phyloP scores from a whole-genome alignment of 2,888 invertebrate genomes.

The Sarcophaga variegata region DNA sequence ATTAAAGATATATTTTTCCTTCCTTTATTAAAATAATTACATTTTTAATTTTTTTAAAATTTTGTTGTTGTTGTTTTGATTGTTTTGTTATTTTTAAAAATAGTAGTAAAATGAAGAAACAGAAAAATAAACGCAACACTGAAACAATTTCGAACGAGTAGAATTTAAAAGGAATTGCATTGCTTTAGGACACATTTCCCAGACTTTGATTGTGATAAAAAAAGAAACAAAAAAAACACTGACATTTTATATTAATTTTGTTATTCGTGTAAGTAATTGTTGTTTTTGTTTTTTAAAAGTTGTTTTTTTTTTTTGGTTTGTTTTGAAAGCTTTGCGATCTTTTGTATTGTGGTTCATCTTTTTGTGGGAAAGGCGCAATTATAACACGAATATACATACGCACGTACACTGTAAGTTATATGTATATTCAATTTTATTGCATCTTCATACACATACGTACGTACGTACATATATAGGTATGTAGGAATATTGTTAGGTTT shows the following conservation, averaged over 20 bases:
- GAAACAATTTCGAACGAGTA: neutral
- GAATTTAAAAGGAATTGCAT: neutral
- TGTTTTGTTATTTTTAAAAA: neutral
- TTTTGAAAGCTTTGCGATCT: neutral
- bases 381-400: neutral
- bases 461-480: neutral
- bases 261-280: neutral
- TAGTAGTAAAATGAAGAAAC: neutral
- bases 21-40: neutral
- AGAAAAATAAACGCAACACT: neutral
- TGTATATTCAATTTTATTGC: slow-evolving; percentile 4
- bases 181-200: neutral
- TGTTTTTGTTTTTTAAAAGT: neutral
- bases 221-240: neutral
- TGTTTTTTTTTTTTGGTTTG: neutral
- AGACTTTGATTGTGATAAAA: neutral
- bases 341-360: neutral
- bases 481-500: slow-evolving; percentile 2
- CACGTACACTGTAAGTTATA: neutral
- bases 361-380: neutral
- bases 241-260: neutral
- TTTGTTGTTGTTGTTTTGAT: neutral
- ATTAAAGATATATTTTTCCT: neutral
- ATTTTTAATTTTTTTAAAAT: neutral
- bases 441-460: neutral